Evolutionary conservation across 2,888 invertebrate species (phyloP).

Genomic region (Altica lythri): DNA sequence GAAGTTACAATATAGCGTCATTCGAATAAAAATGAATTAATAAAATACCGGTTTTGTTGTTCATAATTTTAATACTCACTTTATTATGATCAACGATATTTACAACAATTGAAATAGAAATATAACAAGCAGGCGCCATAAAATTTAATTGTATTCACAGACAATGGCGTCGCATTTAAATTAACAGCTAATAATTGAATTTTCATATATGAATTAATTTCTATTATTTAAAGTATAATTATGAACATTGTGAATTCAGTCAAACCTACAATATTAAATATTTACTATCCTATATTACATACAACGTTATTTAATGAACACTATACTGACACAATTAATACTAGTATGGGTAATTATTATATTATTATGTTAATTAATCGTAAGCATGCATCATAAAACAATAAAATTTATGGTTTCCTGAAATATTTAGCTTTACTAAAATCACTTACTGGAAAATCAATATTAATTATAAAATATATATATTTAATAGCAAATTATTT

Average conservation of each 20-base stretch:
- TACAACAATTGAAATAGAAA: slow-evolving; percentile 13
- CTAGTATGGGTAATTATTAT: slow-evolving; percentile 1
- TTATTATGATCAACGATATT: slow-evolving; percentile 8
- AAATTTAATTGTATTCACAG: slow-evolving; percentile 8
- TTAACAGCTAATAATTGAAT: slow-evolving; percentile 14
- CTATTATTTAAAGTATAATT: slow-evolving; percentile 12
- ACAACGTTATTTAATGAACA: not conserved
- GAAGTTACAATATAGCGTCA: no score
- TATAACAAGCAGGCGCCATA: slow-evolving; percentile 12
- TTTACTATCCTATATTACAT: not conserved
- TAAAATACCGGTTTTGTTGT: not conserved
- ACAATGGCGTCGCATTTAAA: slow-evolving; percentile 12
- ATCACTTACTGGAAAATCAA: no score
- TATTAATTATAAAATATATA: no score
- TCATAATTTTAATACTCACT: slow-evolving; percentile 3
- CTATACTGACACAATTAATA: not conserved
- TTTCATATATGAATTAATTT: slow-evolving; percentile 14
- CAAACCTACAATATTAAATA: slow-evolving; percentile 4
- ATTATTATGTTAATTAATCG: slow-evolving; percentile 7
- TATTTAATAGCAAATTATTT: no score
- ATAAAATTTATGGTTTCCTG: no score
- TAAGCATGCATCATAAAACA: not conserved
- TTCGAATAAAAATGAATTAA: no score
- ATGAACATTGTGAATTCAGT: slow-evolving; percentile 6
- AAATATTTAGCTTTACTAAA: slow-evolving; percentile 1